Conservation (phyloP, 2,797 vertebrate genomes). For the Meriones psammophilus region DNA sequence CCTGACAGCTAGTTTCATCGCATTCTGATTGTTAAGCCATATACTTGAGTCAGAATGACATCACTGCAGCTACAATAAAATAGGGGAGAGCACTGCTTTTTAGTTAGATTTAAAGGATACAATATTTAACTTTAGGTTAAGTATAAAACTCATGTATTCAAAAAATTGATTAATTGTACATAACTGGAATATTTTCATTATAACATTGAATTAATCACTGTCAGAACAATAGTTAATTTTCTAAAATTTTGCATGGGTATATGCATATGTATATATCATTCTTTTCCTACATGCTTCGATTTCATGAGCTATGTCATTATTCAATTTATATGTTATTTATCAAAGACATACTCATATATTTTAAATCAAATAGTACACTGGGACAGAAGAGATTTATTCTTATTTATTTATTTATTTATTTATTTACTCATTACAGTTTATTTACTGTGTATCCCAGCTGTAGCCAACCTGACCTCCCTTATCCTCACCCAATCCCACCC, state of each 20-base stretch:
- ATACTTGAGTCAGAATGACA: constrained; percentile 62
- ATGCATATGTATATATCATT: neutral
- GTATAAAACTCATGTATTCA: neutral
- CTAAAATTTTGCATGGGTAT: neutral
- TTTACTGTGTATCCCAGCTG: too few species aligned
- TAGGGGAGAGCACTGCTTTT: constrained; percentile 21
- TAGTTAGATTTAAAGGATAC: constrained; percentile 21
- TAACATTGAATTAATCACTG: neutral
- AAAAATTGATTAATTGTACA: constrained; percentile 35
- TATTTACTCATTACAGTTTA: too few species aligned
- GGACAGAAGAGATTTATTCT: neutral
- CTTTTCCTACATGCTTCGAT: neutral
- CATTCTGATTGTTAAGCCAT: constrained; percentile 68
- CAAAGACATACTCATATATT: neutral
- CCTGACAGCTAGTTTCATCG: constrained; percentile 65
- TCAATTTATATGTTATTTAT: neutral
- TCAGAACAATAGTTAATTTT: constrained; percentile 15
- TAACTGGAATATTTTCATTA: neutral
- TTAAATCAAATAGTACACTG: neutral
- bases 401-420: too few species aligned
- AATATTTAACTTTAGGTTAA: constrained; percentile 61
- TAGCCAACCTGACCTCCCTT: too few species aligned
- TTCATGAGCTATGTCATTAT: neutral
- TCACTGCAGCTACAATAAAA: constrained; percentile 55
- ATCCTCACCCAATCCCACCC: too few species aligned